A percentile compares a stretch with the other conserved stretches of the same genome.
Conservation (phyloP, 2,113 vertebrate genomes). For the Pandion haliaetus region DNA sequence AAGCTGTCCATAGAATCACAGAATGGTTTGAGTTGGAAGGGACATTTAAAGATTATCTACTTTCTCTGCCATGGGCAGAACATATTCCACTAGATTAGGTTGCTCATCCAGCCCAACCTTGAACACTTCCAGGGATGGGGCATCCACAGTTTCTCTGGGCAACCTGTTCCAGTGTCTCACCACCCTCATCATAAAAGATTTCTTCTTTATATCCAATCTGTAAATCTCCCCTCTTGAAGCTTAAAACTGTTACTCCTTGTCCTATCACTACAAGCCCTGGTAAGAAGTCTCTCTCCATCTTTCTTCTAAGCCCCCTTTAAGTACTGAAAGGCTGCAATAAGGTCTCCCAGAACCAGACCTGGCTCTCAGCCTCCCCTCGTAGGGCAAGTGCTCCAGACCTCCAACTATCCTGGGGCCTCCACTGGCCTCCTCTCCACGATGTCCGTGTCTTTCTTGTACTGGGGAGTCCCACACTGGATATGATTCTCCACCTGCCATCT, state of each 20-base stretch:
- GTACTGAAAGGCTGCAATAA: not conserved
- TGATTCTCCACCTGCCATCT: not conserved
- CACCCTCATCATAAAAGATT: not conserved
- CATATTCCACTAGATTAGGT: not conserved
- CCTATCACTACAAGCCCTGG: not conserved
- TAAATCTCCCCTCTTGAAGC: not conserved
- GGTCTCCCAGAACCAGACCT: not conserved
- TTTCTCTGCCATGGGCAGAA: not conserved
- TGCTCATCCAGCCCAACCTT: not conserved
- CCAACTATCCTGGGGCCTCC: not conserved
- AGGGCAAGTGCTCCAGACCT: not conserved
- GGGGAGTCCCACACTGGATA: not conserved
- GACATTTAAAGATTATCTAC: not conserved
- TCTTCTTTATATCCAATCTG: not conserved
- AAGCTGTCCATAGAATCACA: not conserved
- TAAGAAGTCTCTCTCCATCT: not conserved
- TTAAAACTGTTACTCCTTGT: not conserved
- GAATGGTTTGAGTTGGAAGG: not conserved
- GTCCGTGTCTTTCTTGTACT: not conserved
- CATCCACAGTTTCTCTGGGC: not conserved
- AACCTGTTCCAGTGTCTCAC: not conserved
- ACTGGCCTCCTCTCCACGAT: not conserved
- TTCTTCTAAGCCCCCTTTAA: not conserved
- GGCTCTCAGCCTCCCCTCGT: rapidly evolving
- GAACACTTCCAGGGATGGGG: not conserved